Percentiles rank a stretch among this genome's conserved stretches.
These are phyloP conservation scores for Stegodyphus dumicola DNA, from an alignment of 1,140 invertebrate species.

Conservation along the genomic window DNA sequence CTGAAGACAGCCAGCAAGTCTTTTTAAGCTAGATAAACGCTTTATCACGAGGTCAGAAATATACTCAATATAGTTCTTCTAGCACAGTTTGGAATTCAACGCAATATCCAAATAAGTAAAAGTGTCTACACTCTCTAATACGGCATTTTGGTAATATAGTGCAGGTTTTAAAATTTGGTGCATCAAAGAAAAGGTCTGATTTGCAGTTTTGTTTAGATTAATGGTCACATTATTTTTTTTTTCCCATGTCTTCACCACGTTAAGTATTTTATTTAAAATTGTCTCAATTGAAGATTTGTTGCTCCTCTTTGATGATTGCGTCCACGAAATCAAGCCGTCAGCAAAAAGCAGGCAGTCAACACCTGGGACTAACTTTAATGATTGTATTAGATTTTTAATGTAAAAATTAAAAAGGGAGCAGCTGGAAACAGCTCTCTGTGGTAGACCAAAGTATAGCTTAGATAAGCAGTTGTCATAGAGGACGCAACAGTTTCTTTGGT, in stretches of 20 bases:
- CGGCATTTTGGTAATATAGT: not conserved
- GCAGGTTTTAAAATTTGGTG: slow-evolving; percentile 17
- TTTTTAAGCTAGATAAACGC: not conserved
- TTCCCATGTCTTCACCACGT: not conserved
- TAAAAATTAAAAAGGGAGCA: slow-evolving; percentile 9
- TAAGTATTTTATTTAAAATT: not conserved
- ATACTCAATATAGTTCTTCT: not conserved
- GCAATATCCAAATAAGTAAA: slow-evolving; percentile 11
- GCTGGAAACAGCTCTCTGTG: slow-evolving; percentile 1
- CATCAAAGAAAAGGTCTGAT: slow-evolving; percentile 11
- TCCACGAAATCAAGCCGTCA: not conserved
- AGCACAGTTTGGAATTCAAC: not conserved
- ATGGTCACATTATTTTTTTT: slow-evolving; percentile 5
- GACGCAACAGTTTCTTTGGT: slow-evolving; percentile 8
- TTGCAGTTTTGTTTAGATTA: not conserved
- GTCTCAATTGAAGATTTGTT: not conserved
- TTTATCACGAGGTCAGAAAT: not conserved
- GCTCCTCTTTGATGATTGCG: not conserved
- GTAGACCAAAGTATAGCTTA: slow-evolving; percentile 19
- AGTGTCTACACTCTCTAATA: slow-evolving; percentile 1
- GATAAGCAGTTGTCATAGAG: not conserved
- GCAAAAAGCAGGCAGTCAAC: slow-evolving; percentile 14
- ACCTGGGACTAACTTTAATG: not conserved
- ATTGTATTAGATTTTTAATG: slow-evolving; percentile 5
- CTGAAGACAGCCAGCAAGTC: slow-evolving; percentile 6